Percentiles rank a stretch among this genome's conserved stretches.
Evolutionary conservation across 2,888 invertebrate species (phyloP).

Genomic region (Phania funesta): DNA sequence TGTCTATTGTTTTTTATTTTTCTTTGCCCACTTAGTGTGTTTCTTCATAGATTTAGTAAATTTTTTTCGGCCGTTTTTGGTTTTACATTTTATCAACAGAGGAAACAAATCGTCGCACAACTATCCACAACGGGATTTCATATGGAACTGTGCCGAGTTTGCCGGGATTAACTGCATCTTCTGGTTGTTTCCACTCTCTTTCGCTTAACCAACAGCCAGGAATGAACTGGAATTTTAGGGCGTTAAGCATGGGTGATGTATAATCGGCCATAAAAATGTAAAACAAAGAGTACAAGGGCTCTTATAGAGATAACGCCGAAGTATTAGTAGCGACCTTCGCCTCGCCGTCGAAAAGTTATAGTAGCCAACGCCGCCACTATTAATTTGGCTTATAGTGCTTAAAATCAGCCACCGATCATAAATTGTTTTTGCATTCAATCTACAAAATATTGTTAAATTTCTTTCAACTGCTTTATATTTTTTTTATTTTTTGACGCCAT

Average conservation of each 20-base stretch:
- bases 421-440: too few relatives aligned
- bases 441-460: too few relatives aligned
- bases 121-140: conserved; percentile 66
- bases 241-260: conserved; percentile 14
- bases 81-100: conserved; percentile 51
- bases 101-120: conserved; percentile 36
- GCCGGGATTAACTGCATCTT: conserved; percentile 56
- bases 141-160: conserved; percentile 65
- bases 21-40: conserved; percentile 67
- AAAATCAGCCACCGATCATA: too few relatives aligned
- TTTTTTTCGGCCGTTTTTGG: conserved; percentile 48
- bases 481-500: too few relatives aligned
- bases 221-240: not conserved
- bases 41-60: conserved; percentile 42
- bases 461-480: too few relatives aligned
- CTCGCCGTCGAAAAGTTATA: too few relatives aligned
- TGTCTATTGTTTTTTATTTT: conserved; percentile 49
- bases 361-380: too few relatives aligned
- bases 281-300: not conserved
- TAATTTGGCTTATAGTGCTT: too few relatives aligned
- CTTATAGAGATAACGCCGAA: not conserved
- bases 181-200: conserved; percentile 50
- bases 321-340: too few relatives aligned
- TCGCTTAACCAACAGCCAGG: conserved; percentile 12
- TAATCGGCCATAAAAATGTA: conserved; percentile 11